A percentile compares a stretch with the other conserved stretches of the same genome.
These are phyloP conservation scores for Pachypsylla venusta DNA, from an alignment of 1,140 invertebrate species.

Conservation along the genomic window DNA sequence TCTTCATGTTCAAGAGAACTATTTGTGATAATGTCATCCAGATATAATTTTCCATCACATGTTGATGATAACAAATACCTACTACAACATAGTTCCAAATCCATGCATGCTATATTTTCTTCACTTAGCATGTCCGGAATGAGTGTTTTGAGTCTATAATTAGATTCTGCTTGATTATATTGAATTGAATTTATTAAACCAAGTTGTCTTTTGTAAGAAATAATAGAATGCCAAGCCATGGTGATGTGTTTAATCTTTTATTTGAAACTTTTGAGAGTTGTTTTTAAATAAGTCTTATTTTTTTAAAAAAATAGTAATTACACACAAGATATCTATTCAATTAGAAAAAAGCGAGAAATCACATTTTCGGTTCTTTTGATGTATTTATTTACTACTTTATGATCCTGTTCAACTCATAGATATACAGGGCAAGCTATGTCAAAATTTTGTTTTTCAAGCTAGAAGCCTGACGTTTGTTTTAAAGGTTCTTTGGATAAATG, in stretches of 20 bases:
- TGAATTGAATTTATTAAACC: not conserved
- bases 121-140: not conserved
- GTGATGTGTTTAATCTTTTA: not conserved
- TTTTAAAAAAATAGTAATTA: not conserved
- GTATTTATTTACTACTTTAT: no score
- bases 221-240: no score
- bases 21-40: not conserved
- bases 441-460: no score
- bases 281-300: conserved; percentile 7
- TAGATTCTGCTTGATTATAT: not conserved
- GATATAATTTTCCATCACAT: not conserved
- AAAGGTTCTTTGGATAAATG: no score
- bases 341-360: no score
- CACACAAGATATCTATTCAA: no score
- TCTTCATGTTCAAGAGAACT: not conserved
- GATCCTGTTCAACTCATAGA: no score
- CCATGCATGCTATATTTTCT: not conserved
- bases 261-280: not conserved
- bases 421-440: no score
- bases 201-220: not conserved
- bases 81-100: not conserved
- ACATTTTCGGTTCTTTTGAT: no score
- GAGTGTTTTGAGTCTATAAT: not conserved
- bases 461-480: no score
- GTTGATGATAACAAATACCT: not conserved